phyloP scores from a whole-genome alignment of 2,888 invertebrate genomes.

The Nesidiocoris tenuis region DNA sequence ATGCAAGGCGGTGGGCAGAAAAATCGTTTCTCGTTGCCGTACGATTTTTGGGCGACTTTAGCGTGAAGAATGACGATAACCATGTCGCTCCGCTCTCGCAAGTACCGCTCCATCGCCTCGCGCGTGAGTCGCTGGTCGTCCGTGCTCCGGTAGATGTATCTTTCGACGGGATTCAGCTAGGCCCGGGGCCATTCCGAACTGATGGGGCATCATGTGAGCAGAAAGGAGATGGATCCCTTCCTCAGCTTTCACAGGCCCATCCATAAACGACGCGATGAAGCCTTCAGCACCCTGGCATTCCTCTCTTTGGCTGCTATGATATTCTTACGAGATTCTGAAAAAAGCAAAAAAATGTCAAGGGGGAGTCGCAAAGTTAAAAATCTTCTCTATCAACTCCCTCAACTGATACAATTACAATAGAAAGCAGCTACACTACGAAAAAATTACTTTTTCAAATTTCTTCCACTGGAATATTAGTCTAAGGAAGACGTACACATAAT shows the following conservation, averaged over 20 bases:
- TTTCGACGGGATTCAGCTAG: constrained; percentile 49
- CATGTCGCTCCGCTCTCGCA: constrained; percentile 92
- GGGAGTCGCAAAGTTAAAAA: no score
- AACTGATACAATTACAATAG: no score
- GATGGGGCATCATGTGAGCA: constrained; percentile 68
- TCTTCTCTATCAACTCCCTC: no score
- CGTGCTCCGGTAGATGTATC: constrained; percentile 50
- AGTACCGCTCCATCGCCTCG: constrained; percentile 94
- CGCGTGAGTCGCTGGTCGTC: constrained; percentile 76
- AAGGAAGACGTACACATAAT: no score
- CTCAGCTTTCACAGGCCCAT: constrained; percentile 11
- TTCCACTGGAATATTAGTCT: no score
- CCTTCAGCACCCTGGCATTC: constrained; percentile 10
- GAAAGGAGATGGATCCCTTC: neutral
- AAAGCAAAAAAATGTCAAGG: neutral
- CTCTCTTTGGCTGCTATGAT: no score
- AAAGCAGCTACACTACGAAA: no score
- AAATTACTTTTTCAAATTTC: no score
- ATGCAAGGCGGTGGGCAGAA: constrained; percentile 99
- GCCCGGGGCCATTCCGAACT: constrained; percentile 62
- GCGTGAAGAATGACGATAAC: constrained; percentile 96
- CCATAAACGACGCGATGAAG: constrained; percentile 15
- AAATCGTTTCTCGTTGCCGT: constrained; percentile 98
- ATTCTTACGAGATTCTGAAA: neutral
- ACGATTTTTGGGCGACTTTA: constrained; percentile 99